A percentile compares a stretch with the other conserved stretches of the same genome.
phyloP scores from a whole-genome alignment of 1,140 invertebrate genomes.

The Orius insidiosus region DNA sequence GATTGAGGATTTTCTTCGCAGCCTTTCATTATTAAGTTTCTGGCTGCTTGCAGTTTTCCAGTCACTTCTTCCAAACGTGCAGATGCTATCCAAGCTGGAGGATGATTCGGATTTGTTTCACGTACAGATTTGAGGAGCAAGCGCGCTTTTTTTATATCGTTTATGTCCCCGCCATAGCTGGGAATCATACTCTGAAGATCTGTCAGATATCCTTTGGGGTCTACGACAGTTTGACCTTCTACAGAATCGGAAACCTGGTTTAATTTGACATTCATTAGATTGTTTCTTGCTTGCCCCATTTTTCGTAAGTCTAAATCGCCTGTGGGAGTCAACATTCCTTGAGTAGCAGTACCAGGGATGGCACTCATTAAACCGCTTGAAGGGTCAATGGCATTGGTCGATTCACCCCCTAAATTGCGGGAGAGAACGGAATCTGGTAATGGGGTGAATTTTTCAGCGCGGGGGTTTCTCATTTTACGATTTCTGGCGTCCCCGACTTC shows the following conservation, averaged over 20 bases:
- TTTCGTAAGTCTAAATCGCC: slow-evolving; percentile 95
- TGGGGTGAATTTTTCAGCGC: slow-evolving; percentile 92
- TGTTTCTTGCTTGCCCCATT: slow-evolving; percentile 97
- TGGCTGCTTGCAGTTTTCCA: slow-evolving; percentile 92
- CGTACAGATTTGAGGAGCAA: slow-evolving; percentile 72
- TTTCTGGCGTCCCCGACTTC: slow-evolving; percentile 99
- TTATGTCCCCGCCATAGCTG: slow-evolving; percentile 91
- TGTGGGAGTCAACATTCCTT: slow-evolving; percentile 46
- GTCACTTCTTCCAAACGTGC: slow-evolving; percentile 97
- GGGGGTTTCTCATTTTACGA: slow-evolving; percentile 85
- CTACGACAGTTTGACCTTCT: slow-evolving; percentile 95
- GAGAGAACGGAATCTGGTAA: slow-evolving; percentile 92
- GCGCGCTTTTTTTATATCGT: slow-evolving; percentile 95
- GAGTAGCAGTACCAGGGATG: slow-evolving; percentile 50
- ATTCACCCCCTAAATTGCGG: slow-evolving; percentile 72
- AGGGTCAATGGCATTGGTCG: slow-evolving; percentile 65
- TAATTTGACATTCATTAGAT: slow-evolving; percentile 97
- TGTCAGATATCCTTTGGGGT: slow-evolving; percentile 97
- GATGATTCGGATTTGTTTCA: slow-evolving; percentile 96
- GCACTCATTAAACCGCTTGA: slow-evolving; percentile 67
- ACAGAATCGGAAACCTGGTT: slow-evolving; percentile 98
- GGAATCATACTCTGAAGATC: slow-evolving; percentile 98
- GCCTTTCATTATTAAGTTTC: slow-evolving; percentile 95
- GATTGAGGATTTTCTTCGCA: slow-evolving; percentile 90
- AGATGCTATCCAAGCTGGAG: slow-evolving; percentile 97